phyloP scores from a whole-genome alignment of 2,113 vertebrate genomes.

The Phalacrocorax pelagicus region DNA sequence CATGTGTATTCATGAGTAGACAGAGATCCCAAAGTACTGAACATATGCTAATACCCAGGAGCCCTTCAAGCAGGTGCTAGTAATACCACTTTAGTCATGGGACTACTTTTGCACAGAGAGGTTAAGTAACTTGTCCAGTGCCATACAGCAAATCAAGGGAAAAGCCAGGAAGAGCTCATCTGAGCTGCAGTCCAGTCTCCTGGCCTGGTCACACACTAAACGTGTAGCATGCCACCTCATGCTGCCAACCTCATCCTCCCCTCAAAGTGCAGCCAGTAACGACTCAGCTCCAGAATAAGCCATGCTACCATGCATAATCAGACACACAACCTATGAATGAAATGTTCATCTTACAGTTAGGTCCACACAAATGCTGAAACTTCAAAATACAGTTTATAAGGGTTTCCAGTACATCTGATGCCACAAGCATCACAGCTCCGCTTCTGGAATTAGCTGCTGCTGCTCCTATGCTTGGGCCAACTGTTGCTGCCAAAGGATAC shows the following conservation, averaged over 20 bases:
- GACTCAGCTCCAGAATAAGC: background rate
- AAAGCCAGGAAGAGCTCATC: background rate
- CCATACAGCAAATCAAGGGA: background rate
- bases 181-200: background rate
- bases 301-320: background rate
- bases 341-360: conserved; percentile 12
- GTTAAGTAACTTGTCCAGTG: background rate
- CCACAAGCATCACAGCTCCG: background rate
- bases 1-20: background rate
- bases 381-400: conserved; percentile 55
- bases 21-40: background rate
- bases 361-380: conserved; percentile 30
- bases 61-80: background rate
- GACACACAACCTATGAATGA: background rate
- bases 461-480: conserved; percentile 16
- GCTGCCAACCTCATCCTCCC: conserved; percentile 13
- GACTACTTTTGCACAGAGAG: background rate
- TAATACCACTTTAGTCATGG: background rate
- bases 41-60: background rate
- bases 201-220: conserved; percentile 4
- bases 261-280: conserved; percentile 30
- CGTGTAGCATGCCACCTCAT: fast-evolving
- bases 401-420: conserved; percentile 31
- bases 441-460: conserved; percentile 47
- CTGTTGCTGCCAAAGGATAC: conserved; percentile 37